phyloP scores from a whole-genome alignment of 2,888 invertebrate genomes.

The Sarcophaga caerulescens region DNA sequence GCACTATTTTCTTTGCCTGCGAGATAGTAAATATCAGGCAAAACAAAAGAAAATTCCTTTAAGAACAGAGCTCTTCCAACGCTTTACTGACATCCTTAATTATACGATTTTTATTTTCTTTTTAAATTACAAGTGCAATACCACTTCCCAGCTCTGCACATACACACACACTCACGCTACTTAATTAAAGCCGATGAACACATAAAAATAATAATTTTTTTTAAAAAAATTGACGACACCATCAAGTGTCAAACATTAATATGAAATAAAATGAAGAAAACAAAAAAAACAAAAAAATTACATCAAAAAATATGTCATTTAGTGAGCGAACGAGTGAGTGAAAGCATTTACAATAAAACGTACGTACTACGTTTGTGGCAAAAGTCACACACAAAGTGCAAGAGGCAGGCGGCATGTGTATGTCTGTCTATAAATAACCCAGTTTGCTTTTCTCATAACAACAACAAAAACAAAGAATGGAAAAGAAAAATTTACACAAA shows the following conservation, averaged over 20 bases:
- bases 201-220: constrained; percentile 12
- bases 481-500: constrained; percentile 14
- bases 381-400: no score
- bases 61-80: no score
- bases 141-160: no score
- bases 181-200: not conserved
- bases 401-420: not conserved
- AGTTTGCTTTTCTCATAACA: constrained; percentile 27
- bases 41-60: no score
- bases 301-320: constrained; percentile 50
- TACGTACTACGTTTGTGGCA: no score
- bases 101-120: no score
- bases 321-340: constrained; percentile 18
- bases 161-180: no score
- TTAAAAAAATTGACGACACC: not conserved
- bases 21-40: no score
- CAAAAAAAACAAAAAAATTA: no score
- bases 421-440: constrained; percentile 60
- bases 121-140: no score
- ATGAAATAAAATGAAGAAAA: not conserved
- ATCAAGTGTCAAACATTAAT: constrained; percentile 53
- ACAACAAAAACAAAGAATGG: constrained; percentile 12
- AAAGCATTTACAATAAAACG: not conserved
- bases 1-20: no score
- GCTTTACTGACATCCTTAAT: no score